Conservation (phyloP, 1,140 invertebrate species). For the Batillaria attramentaria region DNA sequence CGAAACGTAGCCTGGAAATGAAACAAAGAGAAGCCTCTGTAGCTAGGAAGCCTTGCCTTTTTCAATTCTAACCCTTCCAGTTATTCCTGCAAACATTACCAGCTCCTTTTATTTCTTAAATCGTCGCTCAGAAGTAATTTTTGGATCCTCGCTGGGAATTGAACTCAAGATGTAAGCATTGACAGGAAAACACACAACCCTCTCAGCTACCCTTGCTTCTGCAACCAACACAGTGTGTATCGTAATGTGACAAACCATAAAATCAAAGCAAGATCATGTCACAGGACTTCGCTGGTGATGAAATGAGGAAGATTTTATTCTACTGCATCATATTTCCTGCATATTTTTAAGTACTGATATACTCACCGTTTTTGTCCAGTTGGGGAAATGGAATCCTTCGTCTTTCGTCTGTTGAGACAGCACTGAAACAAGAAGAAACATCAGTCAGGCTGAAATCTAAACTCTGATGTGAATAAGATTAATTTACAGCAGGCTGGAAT, state of each 20-base stretch:
- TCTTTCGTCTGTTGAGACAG: constrained; percentile 53
- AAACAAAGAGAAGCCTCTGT: too few species aligned
- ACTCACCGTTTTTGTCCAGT: constrained; percentile 66
- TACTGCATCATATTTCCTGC: neutral
- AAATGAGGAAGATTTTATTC: neutral
- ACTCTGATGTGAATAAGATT: neutral
- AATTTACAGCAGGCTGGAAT: neutral
- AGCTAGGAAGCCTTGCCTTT: too few species aligned
- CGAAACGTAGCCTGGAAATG: constrained; percentile 66
- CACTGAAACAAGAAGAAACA: constrained; percentile 26
- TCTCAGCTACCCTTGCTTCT: neutral
- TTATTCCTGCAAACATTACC: too few species aligned
- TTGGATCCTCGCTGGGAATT: too few species aligned
- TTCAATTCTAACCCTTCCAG: too few species aligned
- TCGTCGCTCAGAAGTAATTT: too few species aligned
- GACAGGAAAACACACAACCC: too few species aligned
- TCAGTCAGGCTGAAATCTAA: neutral
- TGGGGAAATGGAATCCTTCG: constrained; percentile 59
- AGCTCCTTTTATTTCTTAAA: too few species aligned
- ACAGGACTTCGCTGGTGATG: neutral
- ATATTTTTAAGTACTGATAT: neutral
- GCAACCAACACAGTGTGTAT: neutral
- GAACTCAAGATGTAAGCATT: too few species aligned
- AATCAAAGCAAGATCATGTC: neutral
- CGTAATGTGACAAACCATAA: neutral